Evolutionary conservation across 1,140 invertebrate genomes (phyloP), one percentile per base, ranked within the genome.

Genomic region (Laupala kohalensis): DNA sequence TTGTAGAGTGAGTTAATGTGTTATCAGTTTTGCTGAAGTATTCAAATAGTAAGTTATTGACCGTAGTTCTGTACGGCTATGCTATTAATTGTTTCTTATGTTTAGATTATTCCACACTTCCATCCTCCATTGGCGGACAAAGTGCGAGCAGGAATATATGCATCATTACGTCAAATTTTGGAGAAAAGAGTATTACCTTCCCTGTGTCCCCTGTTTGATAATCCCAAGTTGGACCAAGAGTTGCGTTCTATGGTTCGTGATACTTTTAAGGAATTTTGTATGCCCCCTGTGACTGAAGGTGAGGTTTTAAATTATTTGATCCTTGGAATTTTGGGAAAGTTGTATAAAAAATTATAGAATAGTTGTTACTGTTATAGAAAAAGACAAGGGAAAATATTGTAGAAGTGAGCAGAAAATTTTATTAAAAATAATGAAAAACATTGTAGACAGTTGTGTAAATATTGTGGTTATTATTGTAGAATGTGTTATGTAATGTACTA

Each of bases 161-260:
- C 92, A 78, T 96, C 96, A n/a, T 80, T 98, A 6, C 84, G 90
- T 77, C 90, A 95, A 80, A 98, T 98, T 78, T 86, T 97, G 37
- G 95, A 98, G 74, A 98, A 98, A 82, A 86, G 95, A 79, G 95
- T 97, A 64, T 83, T 97, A 75, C 89, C 91, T 74, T 95, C 92
- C 74, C 82, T 98, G 67, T 89, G 91, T 75, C 93, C 94, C 6
- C 82, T 98, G 67, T 96, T 98, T 83, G 95, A 97, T 77, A 96
- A 93, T 79, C 89, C 90, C 13, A 96, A 96, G 81, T 83, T 98
- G 71, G 96, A 98, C 80, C 85, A 89, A 75, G 95, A 98, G 80
- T 82, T 98, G 69, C 83, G 93, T 65, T 86, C 85, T 72, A 90
- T 95, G 78, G 90, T 98, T 67, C 85, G 91, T 73, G 94, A 96